Evolutionary conservation across 1,140 invertebrate species (phyloP).

Genomic region (Pogonognathellus flavescens): DNA sequence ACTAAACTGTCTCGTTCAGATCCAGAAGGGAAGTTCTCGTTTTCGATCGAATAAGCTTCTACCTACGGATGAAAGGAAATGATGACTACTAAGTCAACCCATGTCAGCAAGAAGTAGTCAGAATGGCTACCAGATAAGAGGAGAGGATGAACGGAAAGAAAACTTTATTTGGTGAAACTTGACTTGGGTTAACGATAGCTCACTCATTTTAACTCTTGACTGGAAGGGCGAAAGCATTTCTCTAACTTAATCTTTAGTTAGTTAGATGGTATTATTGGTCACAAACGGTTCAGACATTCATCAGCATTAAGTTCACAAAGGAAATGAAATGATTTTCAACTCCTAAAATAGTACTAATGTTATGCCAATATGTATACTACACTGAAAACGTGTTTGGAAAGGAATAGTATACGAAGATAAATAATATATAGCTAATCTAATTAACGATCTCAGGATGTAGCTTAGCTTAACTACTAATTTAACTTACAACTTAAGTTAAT

Average conservation of each 20-base stretch:
- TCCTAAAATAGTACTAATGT: too few species aligned
- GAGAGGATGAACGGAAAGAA: conserved; percentile 41
- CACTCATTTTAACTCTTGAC: conserved; percentile 17
- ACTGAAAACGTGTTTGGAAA: too few species aligned
- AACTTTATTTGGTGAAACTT: conserved; percentile 45
- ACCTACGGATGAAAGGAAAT: conserved; percentile 46
- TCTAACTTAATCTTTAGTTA: too few species aligned
- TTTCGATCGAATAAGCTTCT: conserved; percentile 28
- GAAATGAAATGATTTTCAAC: too few species aligned
- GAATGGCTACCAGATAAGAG: conserved; percentile 21
- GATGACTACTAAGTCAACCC: conserved; percentile 31
- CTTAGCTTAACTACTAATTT: neutral
- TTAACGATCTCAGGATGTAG: neutral
- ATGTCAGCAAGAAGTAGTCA: conserved; percentile 32
- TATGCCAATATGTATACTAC: too few species aligned
- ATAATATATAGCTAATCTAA: too few species aligned
- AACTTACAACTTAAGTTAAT: neutral
- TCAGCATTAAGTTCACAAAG: too few species aligned
- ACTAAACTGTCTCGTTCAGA: conserved; percentile 44
- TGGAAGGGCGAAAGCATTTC: neutral
- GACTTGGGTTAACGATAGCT: conserved; percentile 16
- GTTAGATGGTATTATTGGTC: neutral
- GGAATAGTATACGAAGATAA: too few species aligned
- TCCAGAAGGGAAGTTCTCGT: conserved; percentile 19
- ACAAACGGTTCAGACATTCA: too few species aligned